Base-by-base conservation (phyloP, 2,113 vertebrate genomes). In the Notiomystis cincta region DNA sequence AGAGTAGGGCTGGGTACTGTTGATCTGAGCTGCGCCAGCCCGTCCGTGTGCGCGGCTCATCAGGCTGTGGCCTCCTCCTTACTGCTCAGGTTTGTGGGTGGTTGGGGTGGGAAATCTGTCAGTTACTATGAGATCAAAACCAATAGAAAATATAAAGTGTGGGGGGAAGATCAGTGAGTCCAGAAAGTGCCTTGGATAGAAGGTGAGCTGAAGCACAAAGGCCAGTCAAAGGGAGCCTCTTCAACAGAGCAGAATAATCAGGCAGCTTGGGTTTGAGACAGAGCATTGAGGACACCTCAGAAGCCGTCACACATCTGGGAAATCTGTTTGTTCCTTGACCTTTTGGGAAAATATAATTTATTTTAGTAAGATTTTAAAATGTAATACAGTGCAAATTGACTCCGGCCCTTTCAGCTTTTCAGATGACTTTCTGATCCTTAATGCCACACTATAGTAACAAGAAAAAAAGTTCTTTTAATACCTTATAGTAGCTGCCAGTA, bases 401-500 rank as follows among this genome's bases (percentile, higher is more conserved):
- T 86, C 48, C 35, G 81, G 27, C 24, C 24, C 47, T 66, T 92
- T 86, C 76, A 85, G 60, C 64, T 92, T 89, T 95, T 94, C 75
- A 54, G 71, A 92, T 64, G 82, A 93, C 6, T 88, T 94, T 93
- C 79, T 94, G 79, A 56, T 95, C 54, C 93, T 86, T 80, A 83
- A 40, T 92, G 79, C 82, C 75, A 80, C 66, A 54, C 51, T 81
- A 70, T 7, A 54, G 75, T 57, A 90, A 95, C 42, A 91, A 90
- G 85, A 88, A 86, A 93, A 96, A 84, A 78, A 37, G 28, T n/a
- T 50, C 35, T 93, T 85, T 86, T 90, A 93, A 73, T 95, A 86
- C 79, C 56, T 92, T 53, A 40, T 48, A 78, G 61, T 78, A 64
- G 45, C 51, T 92, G 93, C 93, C 96, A 96, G 56, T 81, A 96